A percentile compares a stretch with the other conserved stretches of the same genome.
Evolutionary conservation across 2,113 vertebrate species (phyloP).

Genomic region (Oncorhynchus mykiss): DNA sequence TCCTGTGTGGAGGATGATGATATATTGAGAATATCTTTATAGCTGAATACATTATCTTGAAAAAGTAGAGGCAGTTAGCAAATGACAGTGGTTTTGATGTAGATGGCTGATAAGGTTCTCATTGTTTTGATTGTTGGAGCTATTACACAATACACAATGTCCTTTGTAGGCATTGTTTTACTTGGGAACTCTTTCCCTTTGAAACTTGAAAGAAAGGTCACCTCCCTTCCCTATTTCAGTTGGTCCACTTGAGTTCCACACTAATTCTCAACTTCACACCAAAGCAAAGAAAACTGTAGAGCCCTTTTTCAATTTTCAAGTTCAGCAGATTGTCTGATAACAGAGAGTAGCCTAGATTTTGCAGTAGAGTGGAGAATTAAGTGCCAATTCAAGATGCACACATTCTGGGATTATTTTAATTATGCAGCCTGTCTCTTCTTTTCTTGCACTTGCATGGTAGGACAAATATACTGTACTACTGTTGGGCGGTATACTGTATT

Average conservation of each 20-base stretch:
- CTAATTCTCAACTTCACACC: background rate
- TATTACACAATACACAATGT: background rate
- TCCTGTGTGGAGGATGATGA: background rate
- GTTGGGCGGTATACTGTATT: too few relatives aligned
- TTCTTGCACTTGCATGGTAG: too few relatives aligned
- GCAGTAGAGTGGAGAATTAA: background rate
- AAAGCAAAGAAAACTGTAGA: background rate
- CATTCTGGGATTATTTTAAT: background rate
- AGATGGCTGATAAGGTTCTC: background rate
- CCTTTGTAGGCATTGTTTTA: background rate
- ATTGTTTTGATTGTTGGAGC: background rate
- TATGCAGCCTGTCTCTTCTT: too few relatives aligned
- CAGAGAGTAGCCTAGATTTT: background rate
- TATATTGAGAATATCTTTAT: background rate
- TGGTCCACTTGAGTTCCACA: background rate
- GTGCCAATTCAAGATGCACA: background rate
- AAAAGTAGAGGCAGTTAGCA: background rate
- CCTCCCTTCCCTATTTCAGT: background rate
- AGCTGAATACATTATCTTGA: background rate
- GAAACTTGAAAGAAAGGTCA: background rate
- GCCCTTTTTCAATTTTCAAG: background rate
- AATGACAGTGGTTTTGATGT: background rate
- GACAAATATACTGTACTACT: too few relatives aligned
- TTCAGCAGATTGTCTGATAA: slow-evolving; percentile 4
- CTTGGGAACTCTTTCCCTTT: background rate